A percentile compares a stretch with the other conserved stretches of the same genome.
phyloP scores from a whole-genome alignment of 2,797 vertebrate genomes.

The Coendou prehensilis region DNA sequence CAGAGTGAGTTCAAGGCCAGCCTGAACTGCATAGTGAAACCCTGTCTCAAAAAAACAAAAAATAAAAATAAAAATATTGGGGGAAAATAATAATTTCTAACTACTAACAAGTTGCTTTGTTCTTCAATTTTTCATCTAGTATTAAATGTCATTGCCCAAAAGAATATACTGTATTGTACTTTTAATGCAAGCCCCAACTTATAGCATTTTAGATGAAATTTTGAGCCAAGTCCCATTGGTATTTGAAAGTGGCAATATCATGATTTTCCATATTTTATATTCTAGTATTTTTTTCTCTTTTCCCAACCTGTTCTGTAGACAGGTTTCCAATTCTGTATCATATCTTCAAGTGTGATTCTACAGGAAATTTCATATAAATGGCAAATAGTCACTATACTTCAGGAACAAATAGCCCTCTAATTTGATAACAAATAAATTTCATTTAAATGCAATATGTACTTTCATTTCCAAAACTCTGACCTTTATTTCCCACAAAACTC shows the following conservation, averaged over 20 bases:
- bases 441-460: slow-evolving; percentile 86
- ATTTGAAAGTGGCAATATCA: slow-evolving; percentile 81
- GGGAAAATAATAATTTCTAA: slow-evolving; percentile 83
- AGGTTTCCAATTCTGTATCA: slow-evolving; percentile 78
- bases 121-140: slow-evolving; percentile 82
- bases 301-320: slow-evolving; percentile 84
- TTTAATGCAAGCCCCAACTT: slow-evolving; percentile 70
- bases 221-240: slow-evolving; percentile 78
- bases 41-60: background rate
- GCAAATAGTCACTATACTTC: slow-evolving; percentile 83
- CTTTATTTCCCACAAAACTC: slow-evolving; percentile 87
- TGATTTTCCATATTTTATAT: slow-evolving; percentile 84
- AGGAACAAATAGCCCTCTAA: slow-evolving; percentile 87
- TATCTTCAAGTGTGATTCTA: slow-evolving; percentile 82
- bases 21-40: background rate
- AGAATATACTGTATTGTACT: slow-evolving; percentile 75
- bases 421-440: slow-evolving; percentile 88
- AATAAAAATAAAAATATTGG: slow-evolving; percentile 30
- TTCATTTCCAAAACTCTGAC: slow-evolving; percentile 88
- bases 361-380: slow-evolving; percentile 85
- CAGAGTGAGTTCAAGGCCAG: background rate
- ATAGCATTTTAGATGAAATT: slow-evolving; percentile 78
- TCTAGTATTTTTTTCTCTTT: slow-evolving; percentile 76
- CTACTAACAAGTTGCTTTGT: slow-evolving; percentile 81
- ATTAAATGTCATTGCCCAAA: slow-evolving; percentile 67